Base-by-base conservation (phyloP, 2,113 vertebrate species). In the Pogonocichla stellata region DNA sequence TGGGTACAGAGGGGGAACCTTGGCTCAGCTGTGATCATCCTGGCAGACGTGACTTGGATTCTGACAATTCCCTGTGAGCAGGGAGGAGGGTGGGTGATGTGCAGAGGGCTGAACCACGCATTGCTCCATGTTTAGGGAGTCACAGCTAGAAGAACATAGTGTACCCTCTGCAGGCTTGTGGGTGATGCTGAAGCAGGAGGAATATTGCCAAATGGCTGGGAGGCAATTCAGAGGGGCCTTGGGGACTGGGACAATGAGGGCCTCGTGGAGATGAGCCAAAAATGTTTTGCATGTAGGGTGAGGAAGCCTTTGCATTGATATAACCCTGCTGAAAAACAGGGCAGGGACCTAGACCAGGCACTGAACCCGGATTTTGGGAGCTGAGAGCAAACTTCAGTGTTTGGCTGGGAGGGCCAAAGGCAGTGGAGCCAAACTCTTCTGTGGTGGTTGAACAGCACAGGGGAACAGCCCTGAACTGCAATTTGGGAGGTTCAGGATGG, bases 281-380 rank as follows among this genome's bases (percentile, higher is more conserved):
- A 34, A 43, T 5, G 0, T 42, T 78, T 64, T 12, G 28, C 3
- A 6, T 2, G 12, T 20, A 12, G 22, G 25, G n/a, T 22, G 33
- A 51, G 14, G 31, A 50, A 47, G 17, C 5, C 17, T 1, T 0
- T 45, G 36, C 26, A 14, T 12, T 4, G 3, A 10, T 4, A 6
- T 5, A 58, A 24, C 31, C 31, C 38, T 57, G 47, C 36, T 71
- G 53, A n/a, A 48, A 47, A 56, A 4, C 18, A 74, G 8, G 29
- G 22, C 61, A 33, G 28, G 51, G 33, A 7, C 19, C 19, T 12
- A 5, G 3, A 19, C 2, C 48, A 73, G 38, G 40, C 17, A 8
- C 3, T 65, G 40, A 50, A 14, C 6, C 33, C 50, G 45, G 45
- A 15, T 50, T 61, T 43, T 16, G 61, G 23, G 20, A 42, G 12